Evolutionary conservation across 1,140 invertebrate genomes (phyloP), one percentile per base, ranked within the genome.

Genomic region (Pseudomyrmex flavicornis): DNA sequence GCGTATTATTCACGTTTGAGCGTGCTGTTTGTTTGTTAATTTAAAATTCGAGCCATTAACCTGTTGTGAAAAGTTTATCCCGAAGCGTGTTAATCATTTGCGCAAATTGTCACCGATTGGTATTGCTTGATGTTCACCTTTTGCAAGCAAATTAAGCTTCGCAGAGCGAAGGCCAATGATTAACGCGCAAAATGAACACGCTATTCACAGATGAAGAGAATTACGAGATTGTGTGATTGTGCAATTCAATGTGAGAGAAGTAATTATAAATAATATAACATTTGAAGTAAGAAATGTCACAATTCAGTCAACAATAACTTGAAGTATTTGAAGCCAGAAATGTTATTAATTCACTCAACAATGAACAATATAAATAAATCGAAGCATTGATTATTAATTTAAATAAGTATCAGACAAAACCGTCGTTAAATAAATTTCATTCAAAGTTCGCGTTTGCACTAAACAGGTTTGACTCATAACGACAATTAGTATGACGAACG

Each of bases 81-180:
- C 12, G 52, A 66, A 52, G 56, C 35, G 15, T 44, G 52, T 79
- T 79, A 79, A 69, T 46, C 63, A 22, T 10, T 69, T 58, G 76
- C 52, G 76, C 65, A 58, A 76, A 76, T 66, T 20, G 48, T 15
- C 12, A 10, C 10, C n/a, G 61, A 17, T 46, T 58, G 69, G 54
- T 79, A 69, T 69, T 79, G 52, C 65, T 79, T 59, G 69, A 68
- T 58, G 48, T 79, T 79, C 63, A 68, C 15, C 75, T 79, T 26
- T 58, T 54, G 65, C 63, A 58, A 35, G 65, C 63, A 79, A 79
- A 79, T 69, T 79, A 79, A 79, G 20, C 2, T 73, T 54, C 35
- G 12, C 68, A 20, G 26, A 54, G 12, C n/a, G 22, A 75, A 50
- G 46, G 61, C 12, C 22, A 63, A 9, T 35, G 62, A 20, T 12